phyloP scores from a whole-genome alignment of 2,113 vertebrate genomes.

The Alouatta palliata region DNA sequence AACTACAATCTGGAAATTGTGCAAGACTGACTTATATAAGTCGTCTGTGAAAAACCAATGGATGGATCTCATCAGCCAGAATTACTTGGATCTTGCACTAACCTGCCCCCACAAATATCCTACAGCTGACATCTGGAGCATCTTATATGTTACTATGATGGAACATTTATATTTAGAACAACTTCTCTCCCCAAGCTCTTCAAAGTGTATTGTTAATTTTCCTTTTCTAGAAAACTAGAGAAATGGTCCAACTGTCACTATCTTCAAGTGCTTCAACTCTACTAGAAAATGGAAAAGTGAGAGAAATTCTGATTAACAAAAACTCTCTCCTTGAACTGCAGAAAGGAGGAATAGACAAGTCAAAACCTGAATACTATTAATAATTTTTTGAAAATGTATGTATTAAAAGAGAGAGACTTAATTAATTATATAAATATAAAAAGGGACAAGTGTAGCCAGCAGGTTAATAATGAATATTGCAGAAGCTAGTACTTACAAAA shows the following conservation, averaged over 20 bases:
- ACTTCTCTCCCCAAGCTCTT: neutral
- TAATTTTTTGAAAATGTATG: constrained; percentile 69
- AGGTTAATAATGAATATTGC: constrained; percentile 81
- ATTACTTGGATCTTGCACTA: neutral
- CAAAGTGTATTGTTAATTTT: neutral
- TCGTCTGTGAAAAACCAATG: neutral
- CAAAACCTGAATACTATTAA: constrained; percentile 73
- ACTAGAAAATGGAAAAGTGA: constrained; percentile 46
- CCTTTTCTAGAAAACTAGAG: neutral
- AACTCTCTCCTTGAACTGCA: constrained; percentile 56
- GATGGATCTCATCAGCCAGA: neutral
- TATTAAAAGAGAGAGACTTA: constrained; percentile 70
- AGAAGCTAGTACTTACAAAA: constrained; percentile 75
- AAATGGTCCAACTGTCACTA: neutral
- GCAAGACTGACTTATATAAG: neutral
- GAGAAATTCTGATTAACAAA: constrained; percentile 50
- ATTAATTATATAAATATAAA: constrained; percentile 79
- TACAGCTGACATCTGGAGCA: neutral
- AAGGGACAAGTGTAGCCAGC: constrained; percentile 64
- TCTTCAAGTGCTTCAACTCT: neutral
- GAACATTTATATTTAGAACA: neutral
- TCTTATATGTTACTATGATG: neutral
- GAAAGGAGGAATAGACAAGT: constrained; percentile 60
- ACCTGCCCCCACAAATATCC: neutral
- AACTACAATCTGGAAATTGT: neutral